Percentiles rank a stretch among this genome's conserved stretches.
Evolutionary conservation across 1,140 invertebrate species (phyloP).

Genomic region (Sycophila sp.): DNA sequence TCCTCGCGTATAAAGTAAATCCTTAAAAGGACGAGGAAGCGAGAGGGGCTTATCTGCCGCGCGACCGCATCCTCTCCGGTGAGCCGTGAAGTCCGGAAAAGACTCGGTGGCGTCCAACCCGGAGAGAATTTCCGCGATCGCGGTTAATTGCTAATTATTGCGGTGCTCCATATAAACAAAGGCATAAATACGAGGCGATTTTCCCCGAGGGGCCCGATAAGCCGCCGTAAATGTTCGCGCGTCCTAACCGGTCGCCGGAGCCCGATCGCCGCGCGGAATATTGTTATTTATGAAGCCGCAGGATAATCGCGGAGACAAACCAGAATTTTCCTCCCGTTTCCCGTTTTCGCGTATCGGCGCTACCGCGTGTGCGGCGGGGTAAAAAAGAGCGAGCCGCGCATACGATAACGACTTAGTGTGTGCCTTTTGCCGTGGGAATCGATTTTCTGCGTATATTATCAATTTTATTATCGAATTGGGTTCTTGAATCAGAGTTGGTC

Average conservation of each 20-base stretch:
- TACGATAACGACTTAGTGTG: neutral
- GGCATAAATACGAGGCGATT: conserved; percentile 18
- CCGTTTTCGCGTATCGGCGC: conserved; percentile 12
- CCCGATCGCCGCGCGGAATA: neutral
- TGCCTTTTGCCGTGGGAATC: conserved; percentile 14
- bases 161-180: conserved; percentile 19
- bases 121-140: no score
- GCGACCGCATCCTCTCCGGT: no score
- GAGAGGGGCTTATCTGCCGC: neutral
- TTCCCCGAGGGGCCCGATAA: conserved; percentile 11
- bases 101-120: no score
- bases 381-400: neutral
- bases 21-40: no score
- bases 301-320: conserved; percentile 33
- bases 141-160: conserved; percentile 31
- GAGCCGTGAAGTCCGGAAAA: no score
- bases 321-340: conserved; percentile 16
- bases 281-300: no score
- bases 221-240: conserved; percentile 12
- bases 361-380: neutral
- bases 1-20: neutral
- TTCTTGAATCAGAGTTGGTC: neutral
- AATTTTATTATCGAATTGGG: neutral
- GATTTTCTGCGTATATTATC: conserved; percentile 6
- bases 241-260: conserved; percentile 17